Evolutionary conservation across 2,797 vertebrate genomes (phyloP).

Genomic region (Threskiornis aethiopicus): DNA sequence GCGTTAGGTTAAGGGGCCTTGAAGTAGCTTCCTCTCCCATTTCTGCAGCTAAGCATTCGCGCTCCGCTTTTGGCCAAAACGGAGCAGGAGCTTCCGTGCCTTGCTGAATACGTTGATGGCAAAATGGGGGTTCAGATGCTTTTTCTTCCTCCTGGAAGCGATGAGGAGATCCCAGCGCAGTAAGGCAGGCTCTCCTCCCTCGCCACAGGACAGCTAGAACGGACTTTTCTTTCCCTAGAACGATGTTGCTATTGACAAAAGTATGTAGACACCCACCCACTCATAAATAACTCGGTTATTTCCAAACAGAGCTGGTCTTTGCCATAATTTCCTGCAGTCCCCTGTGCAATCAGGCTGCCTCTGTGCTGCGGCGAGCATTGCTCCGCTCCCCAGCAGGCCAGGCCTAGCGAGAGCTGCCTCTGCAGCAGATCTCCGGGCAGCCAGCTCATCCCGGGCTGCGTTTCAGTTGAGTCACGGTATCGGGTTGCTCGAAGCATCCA

Average conservation of each 20-base stretch:
- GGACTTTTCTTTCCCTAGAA: not conserved
- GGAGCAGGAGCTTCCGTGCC: not conserved
- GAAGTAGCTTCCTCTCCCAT: not conserved
- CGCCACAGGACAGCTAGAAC: accelerated
- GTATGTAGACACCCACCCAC: not conserved
- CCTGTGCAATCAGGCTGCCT: not conserved
- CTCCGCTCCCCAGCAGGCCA: not conserved
- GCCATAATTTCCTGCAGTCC: not conserved
- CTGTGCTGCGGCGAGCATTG: not conserved
- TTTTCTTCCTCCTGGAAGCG: not conserved
- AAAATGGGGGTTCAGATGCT: accelerated
- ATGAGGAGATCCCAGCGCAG: not conserved
- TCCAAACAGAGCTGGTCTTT: not conserved
- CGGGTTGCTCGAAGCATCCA: not conserved
- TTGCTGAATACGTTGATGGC: accelerated
- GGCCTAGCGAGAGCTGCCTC: not conserved
- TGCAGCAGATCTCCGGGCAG: not conserved
- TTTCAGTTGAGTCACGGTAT: not conserved
- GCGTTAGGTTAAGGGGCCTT: accelerated
- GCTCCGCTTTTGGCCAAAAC: accelerated
- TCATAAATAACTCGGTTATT: not conserved
- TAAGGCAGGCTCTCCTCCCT: not conserved
- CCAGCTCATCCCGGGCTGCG: not conserved
- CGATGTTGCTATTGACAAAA: not conserved
- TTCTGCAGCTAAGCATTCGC: not conserved